Percentiles rank a stretch among this genome's conserved stretches.
These are phyloP conservation scores for Enoplosus armatus DNA, from an alignment of 2,797 vertebrate species.

Conservation along the genomic window DNA sequence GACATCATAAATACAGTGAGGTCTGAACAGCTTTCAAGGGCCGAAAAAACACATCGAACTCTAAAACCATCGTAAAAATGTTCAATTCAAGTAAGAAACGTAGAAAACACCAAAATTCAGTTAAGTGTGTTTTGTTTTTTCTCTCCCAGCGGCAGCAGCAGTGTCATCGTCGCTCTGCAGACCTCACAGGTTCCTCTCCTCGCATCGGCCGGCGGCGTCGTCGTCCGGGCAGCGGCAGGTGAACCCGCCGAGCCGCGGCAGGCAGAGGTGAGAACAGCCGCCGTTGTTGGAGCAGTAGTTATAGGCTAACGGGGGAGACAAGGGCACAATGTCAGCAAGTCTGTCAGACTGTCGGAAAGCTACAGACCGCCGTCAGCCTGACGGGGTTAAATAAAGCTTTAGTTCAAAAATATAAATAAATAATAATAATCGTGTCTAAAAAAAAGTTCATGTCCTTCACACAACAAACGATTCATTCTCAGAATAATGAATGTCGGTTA, in stretches of 20 bases:
- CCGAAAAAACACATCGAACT: background rate
- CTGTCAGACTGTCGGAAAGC: too few relatives aligned
- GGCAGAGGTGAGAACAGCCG: conserved; percentile 93
- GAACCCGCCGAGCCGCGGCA: conserved; percentile 90
- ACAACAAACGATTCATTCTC: too few relatives aligned
- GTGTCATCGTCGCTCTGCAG: background rate
- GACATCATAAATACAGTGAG: conserved; percentile 26
- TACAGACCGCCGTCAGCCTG: too few relatives aligned
- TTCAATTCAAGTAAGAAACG: conserved; percentile 62
- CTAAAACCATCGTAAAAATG: conserved; percentile 7
- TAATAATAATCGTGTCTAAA: too few relatives aligned
- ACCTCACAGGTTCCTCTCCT: conserved; percentile 78
- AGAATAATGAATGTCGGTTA: too few relatives aligned
- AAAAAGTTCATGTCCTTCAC: too few relatives aligned
- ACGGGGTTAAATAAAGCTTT: too few relatives aligned
- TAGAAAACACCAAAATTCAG: conserved; percentile 30
- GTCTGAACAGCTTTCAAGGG: conserved; percentile 8
- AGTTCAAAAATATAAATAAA: too few relatives aligned
- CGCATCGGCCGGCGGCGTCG: conserved; percentile 84
- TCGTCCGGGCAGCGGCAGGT: conserved; percentile 92
- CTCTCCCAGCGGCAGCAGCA: background rate
- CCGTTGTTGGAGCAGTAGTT: conserved; percentile 92
- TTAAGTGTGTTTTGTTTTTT: conserved; percentile 8
- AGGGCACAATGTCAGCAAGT: background rate
- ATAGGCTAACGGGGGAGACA: conserved; percentile 81